Base-by-base conservation (phyloP, 1,140 invertebrate genomes). In the Acromyrmex echinatior region DNA sequence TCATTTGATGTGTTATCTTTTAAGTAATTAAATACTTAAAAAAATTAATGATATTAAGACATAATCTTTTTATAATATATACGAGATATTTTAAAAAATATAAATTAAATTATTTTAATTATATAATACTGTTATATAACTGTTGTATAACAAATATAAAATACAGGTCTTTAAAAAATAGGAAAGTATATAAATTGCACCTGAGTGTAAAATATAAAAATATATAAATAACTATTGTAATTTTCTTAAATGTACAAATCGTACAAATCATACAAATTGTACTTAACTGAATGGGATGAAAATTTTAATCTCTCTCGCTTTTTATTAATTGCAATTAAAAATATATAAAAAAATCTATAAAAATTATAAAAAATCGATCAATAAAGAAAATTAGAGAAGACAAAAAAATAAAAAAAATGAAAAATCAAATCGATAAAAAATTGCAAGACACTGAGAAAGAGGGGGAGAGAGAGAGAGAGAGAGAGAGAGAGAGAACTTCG, bases 311-410 rank as follows among this genome's bases (percentile, higher is more conserved):
- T 35, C 45, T 10, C 14, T 80, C 18, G 28, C 7, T 39, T 56
- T 39, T 58, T 51, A 58, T 71, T 82, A 82, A 73, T 73, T 82
- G 21, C 6, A 68, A 60, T 58, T 18, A n/a, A 82, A 53, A 31
- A n/a, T 53, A n/a, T 16, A 31, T n/a, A 25, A 1, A 25, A 25
- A 2, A 25, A 10, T 1, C 2, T 63, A 45, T 45, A 60, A 56
- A 18, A 25, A 63, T 25, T 31, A n/a, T 73, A 71, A 49, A 56
- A 14, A 25, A 63, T 45, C 10, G 10, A n/a, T 65, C 18, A 31
- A 31, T 66, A 39, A 10, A 28, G 49, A 60, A 84, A 71, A 76
- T 35, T 5, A n/a, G 49, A 28, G 21, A 81, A 89, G 65, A 78
- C 14, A 25, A 65, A 16, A 25, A 16, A 74, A 39, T 6, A 12